Percentiles rank a stretch among this genome's conserved stretches.
phyloP scores from a whole-genome alignment of 2,797 vertebrate species.

The Malurus leucopterus region DNA sequence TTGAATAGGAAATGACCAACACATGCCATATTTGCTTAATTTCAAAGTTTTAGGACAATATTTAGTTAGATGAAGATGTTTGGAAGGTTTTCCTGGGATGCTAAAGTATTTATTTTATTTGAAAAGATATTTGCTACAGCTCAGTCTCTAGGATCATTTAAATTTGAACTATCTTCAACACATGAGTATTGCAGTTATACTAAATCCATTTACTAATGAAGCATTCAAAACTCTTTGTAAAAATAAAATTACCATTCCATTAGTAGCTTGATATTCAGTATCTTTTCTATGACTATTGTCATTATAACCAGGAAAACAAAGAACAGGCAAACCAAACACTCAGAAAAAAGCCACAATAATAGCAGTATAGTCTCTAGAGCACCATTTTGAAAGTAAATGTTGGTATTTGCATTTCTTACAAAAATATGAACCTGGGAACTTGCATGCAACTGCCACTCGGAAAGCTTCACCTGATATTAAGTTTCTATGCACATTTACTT shows the following conservation, averaged over 20 bases:
- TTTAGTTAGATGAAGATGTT: background rate
- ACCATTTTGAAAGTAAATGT: background rate
- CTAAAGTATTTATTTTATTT: background rate
- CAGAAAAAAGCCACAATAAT: rapidly evolving
- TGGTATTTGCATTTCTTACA: background rate
- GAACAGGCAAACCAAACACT: background rate
- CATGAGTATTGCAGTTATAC: background rate
- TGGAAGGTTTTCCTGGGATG: background rate
- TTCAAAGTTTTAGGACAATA: background rate
- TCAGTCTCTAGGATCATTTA: background rate
- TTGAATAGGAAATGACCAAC: background rate
- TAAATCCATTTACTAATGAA: background rate
- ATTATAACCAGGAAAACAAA: background rate
- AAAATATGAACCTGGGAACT: background rate
- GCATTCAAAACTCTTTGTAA: background rate
- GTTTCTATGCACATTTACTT: background rate
- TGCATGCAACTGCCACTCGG: background rate
- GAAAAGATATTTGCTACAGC: background rate
- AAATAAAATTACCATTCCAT: background rate
- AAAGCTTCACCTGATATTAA: background rate
- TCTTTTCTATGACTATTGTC: background rate
- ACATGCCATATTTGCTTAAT: background rate
- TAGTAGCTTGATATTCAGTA: background rate
- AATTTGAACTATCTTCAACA: background rate
- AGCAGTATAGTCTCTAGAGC: background rate